phyloP scores from a whole-genome alignment of 2,888 invertebrate species.

The Tineola bisselliella region DNA sequence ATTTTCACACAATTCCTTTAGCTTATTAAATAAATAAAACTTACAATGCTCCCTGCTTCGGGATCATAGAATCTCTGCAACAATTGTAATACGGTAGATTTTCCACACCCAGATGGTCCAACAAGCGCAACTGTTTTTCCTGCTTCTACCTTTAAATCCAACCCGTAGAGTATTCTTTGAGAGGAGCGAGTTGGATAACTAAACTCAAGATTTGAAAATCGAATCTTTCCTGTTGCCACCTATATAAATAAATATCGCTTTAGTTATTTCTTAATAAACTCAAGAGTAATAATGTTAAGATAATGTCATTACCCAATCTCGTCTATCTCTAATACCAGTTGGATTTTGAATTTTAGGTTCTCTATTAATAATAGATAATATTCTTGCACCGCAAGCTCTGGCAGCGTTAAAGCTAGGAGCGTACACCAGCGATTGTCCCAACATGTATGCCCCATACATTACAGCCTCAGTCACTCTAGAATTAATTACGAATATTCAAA shows the following conservation, averaged over 20 bases:
- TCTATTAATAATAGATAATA: conserved; percentile 40
- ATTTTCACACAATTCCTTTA: no score
- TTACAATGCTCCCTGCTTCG: conserved; percentile 64
- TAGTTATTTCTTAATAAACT: no score
- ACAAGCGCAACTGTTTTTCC: conserved; percentile 81
- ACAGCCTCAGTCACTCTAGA: conserved; percentile 77
- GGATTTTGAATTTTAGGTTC: conserved; percentile 44
- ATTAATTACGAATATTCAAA: not conserved
- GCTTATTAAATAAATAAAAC: no score
- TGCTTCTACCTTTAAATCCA: conserved; percentile 72
- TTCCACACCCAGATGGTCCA: conserved; percentile 80
- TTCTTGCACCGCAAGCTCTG: conserved; percentile 53
- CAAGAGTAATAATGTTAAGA: not conserved
- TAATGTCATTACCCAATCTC: conserved; percentile 23
- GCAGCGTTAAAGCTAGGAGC: conserved; percentile 81
- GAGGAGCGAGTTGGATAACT: conserved; percentile 83
- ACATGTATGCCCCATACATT: conserved; percentile 82
- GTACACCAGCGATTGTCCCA: conserved; percentile 80
- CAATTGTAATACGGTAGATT: conserved; percentile 81
- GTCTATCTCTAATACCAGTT: conserved; percentile 36
- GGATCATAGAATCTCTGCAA: conserved; percentile 85
- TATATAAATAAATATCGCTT: conserved; percentile 25
- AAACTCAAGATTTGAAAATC: conserved; percentile 76
- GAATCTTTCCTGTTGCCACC: conserved; percentile 73
- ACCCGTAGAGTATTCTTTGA: conserved; percentile 73